Conservation (phyloP, 2,113 vertebrate genomes). For the Nansenia antarctica region DNA sequence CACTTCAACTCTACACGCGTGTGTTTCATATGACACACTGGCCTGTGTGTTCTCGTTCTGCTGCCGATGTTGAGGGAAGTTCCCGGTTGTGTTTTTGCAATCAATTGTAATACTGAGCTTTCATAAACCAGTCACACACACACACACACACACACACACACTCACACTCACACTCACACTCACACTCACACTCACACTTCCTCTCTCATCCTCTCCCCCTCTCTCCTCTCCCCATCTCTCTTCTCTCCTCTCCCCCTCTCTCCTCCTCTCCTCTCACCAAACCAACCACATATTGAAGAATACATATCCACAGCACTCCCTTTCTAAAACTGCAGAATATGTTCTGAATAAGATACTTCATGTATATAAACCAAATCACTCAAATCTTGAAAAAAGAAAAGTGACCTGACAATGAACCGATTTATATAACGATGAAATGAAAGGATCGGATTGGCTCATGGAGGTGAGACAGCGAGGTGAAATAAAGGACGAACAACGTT, state of each 20-base stretch:
- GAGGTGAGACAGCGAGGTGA: no score
- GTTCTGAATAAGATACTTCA: background rate
- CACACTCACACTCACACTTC: background rate
- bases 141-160: background rate
- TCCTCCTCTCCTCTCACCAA: background rate
- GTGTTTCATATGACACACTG: no score
- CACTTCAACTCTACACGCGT: no score
- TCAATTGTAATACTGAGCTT: background rate
- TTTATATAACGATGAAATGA: no score
- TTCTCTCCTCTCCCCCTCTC: background rate
- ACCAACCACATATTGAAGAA: no score
- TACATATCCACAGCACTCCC: background rate
- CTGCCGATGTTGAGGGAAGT: no score
- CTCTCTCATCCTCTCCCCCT: background rate
- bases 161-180: background rate
- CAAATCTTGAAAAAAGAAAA: background rate
- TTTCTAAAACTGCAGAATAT: background rate
- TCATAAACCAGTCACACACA: background rate
- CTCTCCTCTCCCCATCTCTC: background rate
- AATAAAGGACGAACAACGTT: no score
- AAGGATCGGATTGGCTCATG: no score
- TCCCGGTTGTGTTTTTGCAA: no score
- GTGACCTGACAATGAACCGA: no score
- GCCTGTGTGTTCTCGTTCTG: no score
- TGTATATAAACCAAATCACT: background rate